Base-by-base conservation (phyloP, 2,113 vertebrate species). In the Terrapene triunguis region DNA sequence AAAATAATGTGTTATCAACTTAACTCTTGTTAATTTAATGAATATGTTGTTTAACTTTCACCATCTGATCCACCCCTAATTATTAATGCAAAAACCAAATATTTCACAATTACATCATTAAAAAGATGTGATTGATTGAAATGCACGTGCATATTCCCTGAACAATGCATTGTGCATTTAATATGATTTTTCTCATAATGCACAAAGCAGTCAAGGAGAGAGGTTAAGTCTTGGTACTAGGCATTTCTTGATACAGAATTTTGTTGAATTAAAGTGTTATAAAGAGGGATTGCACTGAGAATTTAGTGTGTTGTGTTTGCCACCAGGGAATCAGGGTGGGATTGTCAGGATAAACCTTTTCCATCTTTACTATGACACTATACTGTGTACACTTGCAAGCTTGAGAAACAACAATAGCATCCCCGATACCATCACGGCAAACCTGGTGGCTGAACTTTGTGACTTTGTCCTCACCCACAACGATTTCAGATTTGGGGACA, bases 61-160 rank as follows among this genome's bases (percentile, higher is more conserved):
- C 97, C 96, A 95, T 97, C 96, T 98, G 95, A 97, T 97, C 94
- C 82, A 65, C 14, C 86, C 89, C 72, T 91, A 84, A 3, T 81
- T 95, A 94, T 87, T 95, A 96, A 96, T 88, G 87, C 93, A 92
- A 85, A 96, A 86, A 55, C 85, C 95, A 92, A 55, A 21, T 95
- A 96, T 91, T 96, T 95, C 85, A 90, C 92, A 97, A 91, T 95
- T 96, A 89, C 85, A 91, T 96, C 89, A 95, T 97, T 96, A 93
- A 88, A 89, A 97, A 95, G 74, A n/a, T 51, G 95, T 89, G 95
- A 96, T 94, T 65, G 95, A 97, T 95, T 92, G 94, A 90, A 84
- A 96, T 95, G 92, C 91, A 95, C 62, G 0, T 5, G 1, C 95
- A 94, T 90, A 88, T 84, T 95, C 94, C 74, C 88, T 51, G 1